A percentile compares a stretch with the other conserved stretches of the same genome.
phyloP scores from a whole-genome alignment of 2,797 vertebrate genomes.

The Steatocranus sp. region DNA sequence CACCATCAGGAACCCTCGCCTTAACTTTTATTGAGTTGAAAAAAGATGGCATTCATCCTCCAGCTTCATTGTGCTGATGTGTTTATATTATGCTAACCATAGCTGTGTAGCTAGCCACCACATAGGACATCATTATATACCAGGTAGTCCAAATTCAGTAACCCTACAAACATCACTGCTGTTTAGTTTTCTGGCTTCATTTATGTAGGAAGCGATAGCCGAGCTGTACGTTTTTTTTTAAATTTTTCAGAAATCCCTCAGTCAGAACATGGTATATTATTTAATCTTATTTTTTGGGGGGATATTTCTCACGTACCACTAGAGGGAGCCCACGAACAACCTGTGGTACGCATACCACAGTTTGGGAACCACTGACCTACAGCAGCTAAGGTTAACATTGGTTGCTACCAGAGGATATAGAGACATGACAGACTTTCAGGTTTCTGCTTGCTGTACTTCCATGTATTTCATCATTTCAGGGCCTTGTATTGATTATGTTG shows the following conservation, averaged over 20 bases:
- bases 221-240: not conserved
- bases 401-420: not conserved
- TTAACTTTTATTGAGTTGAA: not conserved
- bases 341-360: fast-evolving
- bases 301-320: fast-evolving
- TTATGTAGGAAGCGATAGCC: not conserved
- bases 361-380: not conserved
- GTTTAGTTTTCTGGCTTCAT: not conserved
- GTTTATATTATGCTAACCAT: not conserved
- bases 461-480: fast-evolving
- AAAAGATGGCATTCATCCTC: not conserved
- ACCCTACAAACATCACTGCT: fast-evolving
- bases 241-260: not conserved
- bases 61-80: not conserved
- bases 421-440: not conserved
- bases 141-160: not conserved
- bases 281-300: not conserved
- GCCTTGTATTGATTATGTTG: not conserved
- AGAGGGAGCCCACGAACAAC: not conserved
- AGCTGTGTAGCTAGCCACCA: not conserved
- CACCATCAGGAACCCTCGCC: not conserved
- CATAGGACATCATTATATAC: not conserved
- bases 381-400: not conserved
- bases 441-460: not conserved
- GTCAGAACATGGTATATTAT: not conserved